Conservation (phyloP, 2,797 vertebrate genomes). For the Rhabdomys pumilio region DNA sequence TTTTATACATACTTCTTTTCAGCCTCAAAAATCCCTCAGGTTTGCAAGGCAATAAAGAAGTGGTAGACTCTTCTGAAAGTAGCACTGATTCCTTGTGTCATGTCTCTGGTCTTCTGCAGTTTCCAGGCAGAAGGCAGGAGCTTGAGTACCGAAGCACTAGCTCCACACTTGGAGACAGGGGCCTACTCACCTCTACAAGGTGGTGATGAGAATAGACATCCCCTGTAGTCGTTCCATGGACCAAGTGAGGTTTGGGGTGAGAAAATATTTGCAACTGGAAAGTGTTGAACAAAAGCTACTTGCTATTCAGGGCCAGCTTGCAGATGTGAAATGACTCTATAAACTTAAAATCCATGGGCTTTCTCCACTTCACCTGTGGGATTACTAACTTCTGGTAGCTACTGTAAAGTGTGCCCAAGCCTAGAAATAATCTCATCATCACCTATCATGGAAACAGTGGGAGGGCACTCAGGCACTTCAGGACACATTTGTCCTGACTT, state of each 20-base stretch:
- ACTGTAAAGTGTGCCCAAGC: constrained; percentile 11
- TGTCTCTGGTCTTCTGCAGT: not conserved
- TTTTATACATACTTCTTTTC: not conserved
- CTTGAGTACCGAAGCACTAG: not conserved
- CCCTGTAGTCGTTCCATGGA: not conserved
- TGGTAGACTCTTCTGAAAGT: not conserved
- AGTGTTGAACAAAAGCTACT: not conserved
- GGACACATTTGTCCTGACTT: constrained; percentile 38
- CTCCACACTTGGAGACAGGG: not conserved
- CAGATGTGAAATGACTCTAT: not conserved
- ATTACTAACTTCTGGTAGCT: constrained; percentile 38
- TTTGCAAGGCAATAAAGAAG: not conserved
- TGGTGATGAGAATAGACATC: not conserved
- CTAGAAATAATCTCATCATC: constrained; percentile 18
- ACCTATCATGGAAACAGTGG: not conserved
- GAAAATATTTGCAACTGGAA: not conserved
- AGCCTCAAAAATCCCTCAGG: not conserved
- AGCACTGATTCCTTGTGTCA: not conserved
- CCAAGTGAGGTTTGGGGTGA: not conserved
- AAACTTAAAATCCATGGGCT: not conserved
- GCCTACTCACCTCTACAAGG: not conserved
- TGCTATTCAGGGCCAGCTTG: not conserved
- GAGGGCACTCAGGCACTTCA: not conserved
- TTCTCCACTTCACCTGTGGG: constrained; percentile 16
- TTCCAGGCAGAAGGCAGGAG: not conserved